Base-by-base conservation (phyloP, 2,888 invertebrate genomes). In the Margaritifera margaritifera region DNA sequence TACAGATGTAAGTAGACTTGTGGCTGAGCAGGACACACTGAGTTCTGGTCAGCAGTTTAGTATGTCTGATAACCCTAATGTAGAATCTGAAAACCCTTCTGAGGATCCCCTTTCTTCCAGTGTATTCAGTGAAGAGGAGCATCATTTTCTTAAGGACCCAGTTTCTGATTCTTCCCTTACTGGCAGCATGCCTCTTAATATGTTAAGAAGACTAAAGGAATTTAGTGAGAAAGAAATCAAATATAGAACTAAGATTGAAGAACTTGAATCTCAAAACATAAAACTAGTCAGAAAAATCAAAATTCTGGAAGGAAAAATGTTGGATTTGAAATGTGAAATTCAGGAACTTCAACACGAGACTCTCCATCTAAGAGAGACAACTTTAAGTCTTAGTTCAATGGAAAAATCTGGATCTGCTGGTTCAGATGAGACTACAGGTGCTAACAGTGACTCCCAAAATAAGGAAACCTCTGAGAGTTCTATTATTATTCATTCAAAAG, bases 1-100 rank as follows among this genome's bases (percentile, higher is more conserved):
- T 11, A 42, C 42, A 11, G 42, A 42, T 42, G 42, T 42, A 42
- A 42, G 42, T 15, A 42, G 42, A 42, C 42, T 42, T 42, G 42
- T 42, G 42, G 42, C 42, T 42, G 42, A 42, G 42, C 42, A 42
- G 15, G 42, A 42, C 42, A 42, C 42, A 3, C 42, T 15, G 15
- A 42, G 42, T 42, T 42, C 42, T 15, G 15, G 42, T 42, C 42
- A 11, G 42, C 42, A 42, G 42, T 42, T 42, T 42, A 42, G 70
- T 2, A 77, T 77, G 77, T 69, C 77, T 31, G 77, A 77, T 57
- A 77, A 77, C 54, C 74, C 77, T 27, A 74, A 77, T 24, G 66
- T 77, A 22, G 63, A 74, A 20, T 60, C 71, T 63, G 77, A 77
- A 66, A 77, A 72, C 55, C 77, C 77, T 31, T 60, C 71, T 64